Percentiles rank a stretch among this genome's conserved stretches.
These are phyloP conservation scores for Jaculus jaculus DNA, from an alignment of 2,113 vertebrate species.

Conservation along the genomic window DNA sequence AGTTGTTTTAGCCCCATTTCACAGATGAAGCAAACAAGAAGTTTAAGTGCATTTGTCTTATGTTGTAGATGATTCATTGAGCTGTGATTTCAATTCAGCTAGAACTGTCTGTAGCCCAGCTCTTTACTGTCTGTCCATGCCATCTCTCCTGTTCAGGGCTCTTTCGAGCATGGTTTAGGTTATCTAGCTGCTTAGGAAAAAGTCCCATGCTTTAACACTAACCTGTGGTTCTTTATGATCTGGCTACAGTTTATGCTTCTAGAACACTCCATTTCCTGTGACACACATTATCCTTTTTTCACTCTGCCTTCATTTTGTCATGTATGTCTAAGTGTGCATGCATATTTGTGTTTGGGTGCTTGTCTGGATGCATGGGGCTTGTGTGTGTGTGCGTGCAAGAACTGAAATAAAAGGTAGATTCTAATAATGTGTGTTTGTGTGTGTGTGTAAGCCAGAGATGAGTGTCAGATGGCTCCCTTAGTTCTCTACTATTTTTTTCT, in stretches of 20 bases:
- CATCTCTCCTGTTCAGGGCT: background rate
- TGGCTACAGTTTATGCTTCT: background rate
- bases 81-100: background rate
- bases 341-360: too few relatives aligned
- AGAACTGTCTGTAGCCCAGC: background rate
- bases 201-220: background rate
- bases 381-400: too few relatives aligned
- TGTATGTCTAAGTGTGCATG: background rate
- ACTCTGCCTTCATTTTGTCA: too few relatives aligned
- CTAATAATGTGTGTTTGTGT: background rate
- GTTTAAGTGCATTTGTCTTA: background rate
- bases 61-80: background rate
- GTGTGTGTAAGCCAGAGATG: background rate
- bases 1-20: background rate
- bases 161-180: background rate
- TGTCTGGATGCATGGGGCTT: too few relatives aligned
- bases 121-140: background rate
- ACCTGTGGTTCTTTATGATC: background rate
- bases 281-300: too few relatives aligned
- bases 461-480: too few relatives aligned
- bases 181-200: background rate
- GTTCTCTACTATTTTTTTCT: too few relatives aligned
- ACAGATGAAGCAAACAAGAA: background rate
- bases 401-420: background rate
- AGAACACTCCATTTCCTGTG: background rate